Percentiles rank a stretch among this genome's conserved stretches.
These are phyloP conservation scores for Etheostoma perlongum DNA, from an alignment of 2,797 vertebrate genomes.

Conservation along the genomic window DNA sequence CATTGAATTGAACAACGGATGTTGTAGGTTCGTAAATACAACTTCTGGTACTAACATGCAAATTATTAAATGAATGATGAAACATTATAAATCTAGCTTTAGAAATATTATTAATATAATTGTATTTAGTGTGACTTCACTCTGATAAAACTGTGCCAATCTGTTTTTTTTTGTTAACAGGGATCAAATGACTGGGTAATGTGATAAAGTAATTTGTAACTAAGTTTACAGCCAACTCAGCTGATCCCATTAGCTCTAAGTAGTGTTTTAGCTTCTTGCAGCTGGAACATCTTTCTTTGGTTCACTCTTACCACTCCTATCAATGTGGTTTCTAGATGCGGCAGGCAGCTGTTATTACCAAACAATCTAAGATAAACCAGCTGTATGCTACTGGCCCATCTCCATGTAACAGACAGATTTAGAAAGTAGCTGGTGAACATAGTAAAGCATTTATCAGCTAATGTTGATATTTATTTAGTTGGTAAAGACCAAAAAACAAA, in stretches of 20 bases:
- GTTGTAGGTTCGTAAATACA: conserved; percentile 7
- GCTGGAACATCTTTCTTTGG: neutral
- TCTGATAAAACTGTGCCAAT: neutral
- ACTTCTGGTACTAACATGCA: conserved; percentile 4
- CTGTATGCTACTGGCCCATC: neutral
- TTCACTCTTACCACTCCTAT: neutral
- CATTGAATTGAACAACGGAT: conserved; percentile 9
- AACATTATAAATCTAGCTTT: neutral
- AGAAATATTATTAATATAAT: neutral
- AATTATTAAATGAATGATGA: conserved; percentile 3
- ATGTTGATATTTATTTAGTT: conserved; percentile 3
- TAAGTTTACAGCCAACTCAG: neutral
- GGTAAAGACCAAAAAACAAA: neutral
- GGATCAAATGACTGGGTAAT: neutral
- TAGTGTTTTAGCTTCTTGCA: neutral
- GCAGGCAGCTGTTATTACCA: too few species aligned
- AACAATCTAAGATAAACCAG: too few species aligned
- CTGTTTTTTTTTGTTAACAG: neutral
- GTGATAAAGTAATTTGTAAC: neutral
- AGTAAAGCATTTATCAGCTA: neutral
- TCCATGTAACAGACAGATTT: neutral
- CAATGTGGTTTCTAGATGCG: too few species aligned
- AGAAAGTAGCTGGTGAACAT: conserved; percentile 13
- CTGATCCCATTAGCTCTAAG: neutral
- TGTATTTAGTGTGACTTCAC: neutral